These are phyloP conservation scores for Ceyx cyanopectus DNA, from an alignment of 2,113 vertebrate genomes.

Conservation along the genomic window DNA sequence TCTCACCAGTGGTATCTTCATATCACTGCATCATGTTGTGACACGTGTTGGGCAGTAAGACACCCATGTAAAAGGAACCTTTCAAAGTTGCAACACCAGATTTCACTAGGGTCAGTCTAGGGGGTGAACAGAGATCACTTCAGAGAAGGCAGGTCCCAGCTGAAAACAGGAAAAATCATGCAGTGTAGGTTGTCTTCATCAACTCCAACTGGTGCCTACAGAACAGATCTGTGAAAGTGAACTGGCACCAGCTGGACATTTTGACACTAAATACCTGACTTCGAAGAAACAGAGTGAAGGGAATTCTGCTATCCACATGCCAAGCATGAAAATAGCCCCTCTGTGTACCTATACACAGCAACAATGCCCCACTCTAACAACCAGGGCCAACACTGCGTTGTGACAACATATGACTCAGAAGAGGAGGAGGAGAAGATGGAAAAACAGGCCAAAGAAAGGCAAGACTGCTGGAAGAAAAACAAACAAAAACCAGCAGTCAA, in stretches of 20 bases:
- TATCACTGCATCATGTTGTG: not conserved
- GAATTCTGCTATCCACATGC: not conserved
- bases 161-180: not conserved
- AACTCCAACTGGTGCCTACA: not conserved
- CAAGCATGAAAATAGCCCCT: not conserved
- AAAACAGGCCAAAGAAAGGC: conserved; percentile 55
- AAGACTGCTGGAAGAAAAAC: conserved; percentile 55
- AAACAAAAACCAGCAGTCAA: conserved; percentile 54
- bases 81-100: not conserved
- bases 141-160: not conserved
- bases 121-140: not conserved
- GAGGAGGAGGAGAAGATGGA: conserved; percentile 49
- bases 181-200: not conserved
- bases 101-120: not conserved
- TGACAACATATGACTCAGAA: conserved; percentile 69
- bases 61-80: not conserved
- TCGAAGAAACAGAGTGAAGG: not conserved
- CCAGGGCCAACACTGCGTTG: not conserved
- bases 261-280: not conserved
- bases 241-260: not conserved
- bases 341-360: not conserved
- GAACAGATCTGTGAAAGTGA: not conserved
- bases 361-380: conserved; percentile 12
- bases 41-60: not conserved
- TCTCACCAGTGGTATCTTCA: not conserved